phyloP scores from a whole-genome alignment of 2,888 invertebrate genomes.

The Hydriomena furcata region DNA sequence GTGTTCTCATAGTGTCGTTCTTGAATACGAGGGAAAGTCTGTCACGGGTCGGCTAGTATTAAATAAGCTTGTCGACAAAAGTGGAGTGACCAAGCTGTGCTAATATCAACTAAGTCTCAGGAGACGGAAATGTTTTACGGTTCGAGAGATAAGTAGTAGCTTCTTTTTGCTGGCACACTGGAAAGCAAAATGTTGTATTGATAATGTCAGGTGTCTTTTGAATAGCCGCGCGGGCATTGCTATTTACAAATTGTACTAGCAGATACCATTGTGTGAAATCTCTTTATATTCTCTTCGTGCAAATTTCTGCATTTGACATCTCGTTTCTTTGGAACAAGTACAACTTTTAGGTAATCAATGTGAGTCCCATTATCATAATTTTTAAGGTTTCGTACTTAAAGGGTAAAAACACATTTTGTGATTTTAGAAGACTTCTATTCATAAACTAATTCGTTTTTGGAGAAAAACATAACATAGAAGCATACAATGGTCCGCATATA shows the following conservation, averaged over 20 bases:
- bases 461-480: too few species aligned
- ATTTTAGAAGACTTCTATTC: too few species aligned
- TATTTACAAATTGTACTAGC: conserved; percentile 5
- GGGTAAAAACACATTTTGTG: too few species aligned
- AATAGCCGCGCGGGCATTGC: neutral
- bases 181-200: conserved; percentile 25
- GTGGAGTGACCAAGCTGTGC: conserved; percentile 11
- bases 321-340: neutral
- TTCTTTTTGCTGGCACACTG: conserved; percentile 26
- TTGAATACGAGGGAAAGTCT: too few species aligned
- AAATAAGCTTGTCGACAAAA: neutral
- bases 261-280: neutral
- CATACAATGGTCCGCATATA: too few species aligned
- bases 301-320: too few species aligned
- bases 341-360: too few species aligned
- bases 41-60: too few species aligned
- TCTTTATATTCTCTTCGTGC: neutral
- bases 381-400: too few species aligned
- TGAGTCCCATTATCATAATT: too few species aligned
- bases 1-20: too few species aligned
- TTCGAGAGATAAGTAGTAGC: conserved; percentile 31
- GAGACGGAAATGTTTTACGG: conserved; percentile 37
- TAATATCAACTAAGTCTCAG: conserved; percentile 9
- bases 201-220: conserved; percentile 19
- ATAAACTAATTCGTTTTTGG: too few species aligned